These are phyloP conservation scores for Brachypteracias leptosomus DNA, from an alignment of 2,113 vertebrate species.

Conservation along the genomic window DNA sequence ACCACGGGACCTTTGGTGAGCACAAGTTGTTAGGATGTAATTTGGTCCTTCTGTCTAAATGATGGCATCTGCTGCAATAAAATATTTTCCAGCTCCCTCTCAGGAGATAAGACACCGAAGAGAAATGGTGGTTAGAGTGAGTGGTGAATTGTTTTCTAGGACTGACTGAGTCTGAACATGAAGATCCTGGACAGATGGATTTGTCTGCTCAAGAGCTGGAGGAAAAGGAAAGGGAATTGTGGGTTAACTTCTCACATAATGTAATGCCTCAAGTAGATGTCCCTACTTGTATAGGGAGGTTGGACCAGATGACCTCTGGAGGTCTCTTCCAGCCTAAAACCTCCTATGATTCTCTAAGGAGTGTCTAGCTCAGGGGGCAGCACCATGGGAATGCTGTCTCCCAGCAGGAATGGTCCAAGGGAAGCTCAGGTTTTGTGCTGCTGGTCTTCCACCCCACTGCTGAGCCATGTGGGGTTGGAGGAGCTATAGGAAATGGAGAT, in stretches of 20 bases:
- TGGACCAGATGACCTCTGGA: too few relatives aligned
- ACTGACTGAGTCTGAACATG: neutral
- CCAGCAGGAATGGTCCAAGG: neutral
- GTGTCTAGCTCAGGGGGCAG: neutral
- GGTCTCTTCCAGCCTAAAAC: too few relatives aligned
- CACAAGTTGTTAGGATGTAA: neutral
- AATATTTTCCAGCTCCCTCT: neutral
- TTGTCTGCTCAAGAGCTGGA: neutral
- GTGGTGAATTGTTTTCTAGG: neutral
- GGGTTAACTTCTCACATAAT: fast-evolving
- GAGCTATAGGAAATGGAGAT: neutral
- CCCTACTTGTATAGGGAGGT: too few relatives aligned
- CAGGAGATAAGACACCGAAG: neutral
- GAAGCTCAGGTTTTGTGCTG: neutral
- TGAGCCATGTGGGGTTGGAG: neutral
- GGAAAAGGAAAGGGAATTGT: neutral
- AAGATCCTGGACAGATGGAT: neutral
- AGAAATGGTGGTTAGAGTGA: neutral
- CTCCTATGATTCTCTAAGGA: too few relatives aligned
- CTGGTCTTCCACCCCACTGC: neutral
- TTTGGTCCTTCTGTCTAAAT: neutral
- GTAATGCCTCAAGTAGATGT: too few relatives aligned
- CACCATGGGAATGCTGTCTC: neutral
- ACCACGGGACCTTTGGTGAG: neutral
- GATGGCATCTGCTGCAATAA: neutral